A percentile compares a stretch with the other conserved stretches of the same genome.
phyloP scores from a whole-genome alignment of 2,113 vertebrate species.

The Sebastes fasciatus region DNA sequence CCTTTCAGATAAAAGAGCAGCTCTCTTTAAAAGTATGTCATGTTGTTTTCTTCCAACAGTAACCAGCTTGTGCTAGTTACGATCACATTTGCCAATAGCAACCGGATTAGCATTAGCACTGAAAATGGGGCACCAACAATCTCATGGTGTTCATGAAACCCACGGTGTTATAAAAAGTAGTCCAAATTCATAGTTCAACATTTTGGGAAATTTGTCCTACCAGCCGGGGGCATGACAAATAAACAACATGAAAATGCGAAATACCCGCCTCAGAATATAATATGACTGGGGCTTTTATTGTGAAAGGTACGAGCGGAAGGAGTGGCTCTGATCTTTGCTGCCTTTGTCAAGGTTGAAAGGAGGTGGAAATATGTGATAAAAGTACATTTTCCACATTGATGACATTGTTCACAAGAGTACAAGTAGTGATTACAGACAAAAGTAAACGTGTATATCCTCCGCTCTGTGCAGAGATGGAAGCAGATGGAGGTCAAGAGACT shows the following conservation, averaged over 20 bases:
- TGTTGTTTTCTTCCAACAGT: background rate
- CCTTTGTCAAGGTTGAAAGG: too few species aligned
- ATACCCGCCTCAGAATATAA: too few species aligned
- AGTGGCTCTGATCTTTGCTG: too few species aligned
- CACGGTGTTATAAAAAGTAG: background rate
- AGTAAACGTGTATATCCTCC: slow-evolving; percentile 20
- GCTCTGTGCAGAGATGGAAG: slow-evolving; percentile 6
- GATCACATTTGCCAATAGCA: background rate
- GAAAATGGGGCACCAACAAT: background rate
- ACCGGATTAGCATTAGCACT: background rate
- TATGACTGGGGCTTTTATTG: too few species aligned
- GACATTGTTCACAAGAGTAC: background rate
- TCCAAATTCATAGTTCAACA: background rate
- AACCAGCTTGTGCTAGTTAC: background rate
- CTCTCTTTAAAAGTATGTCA: background rate
- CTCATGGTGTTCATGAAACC: background rate
- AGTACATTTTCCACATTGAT: background rate
- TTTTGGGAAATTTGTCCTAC: background rate
- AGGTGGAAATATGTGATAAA: background rate
- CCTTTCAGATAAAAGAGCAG: background rate
- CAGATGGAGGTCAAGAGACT: slow-evolving; percentile 34
- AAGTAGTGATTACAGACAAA: background rate
- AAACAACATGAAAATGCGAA: too few species aligned
- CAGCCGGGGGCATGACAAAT: background rate
- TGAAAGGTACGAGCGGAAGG: too few species aligned